Conservation (phyloP, 1,140 invertebrate genomes). For the Psix sp. region DNA sequence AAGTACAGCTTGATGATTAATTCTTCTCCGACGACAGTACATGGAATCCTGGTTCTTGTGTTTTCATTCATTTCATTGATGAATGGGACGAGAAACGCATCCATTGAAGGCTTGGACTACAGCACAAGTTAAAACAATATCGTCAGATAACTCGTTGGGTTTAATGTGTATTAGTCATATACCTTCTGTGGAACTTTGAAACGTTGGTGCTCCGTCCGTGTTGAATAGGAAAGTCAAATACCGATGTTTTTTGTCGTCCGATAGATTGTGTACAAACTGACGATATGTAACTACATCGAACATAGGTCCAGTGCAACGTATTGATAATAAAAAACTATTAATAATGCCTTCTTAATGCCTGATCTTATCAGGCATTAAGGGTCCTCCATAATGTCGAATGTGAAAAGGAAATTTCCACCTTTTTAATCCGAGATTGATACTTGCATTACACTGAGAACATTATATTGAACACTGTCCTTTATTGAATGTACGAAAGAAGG, state of each 20-base stretch:
- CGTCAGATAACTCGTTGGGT: not conserved
- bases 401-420: constrained; percentile 1
- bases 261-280: not conserved
- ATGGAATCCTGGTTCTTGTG: not conserved
- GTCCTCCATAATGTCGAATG: not conserved
- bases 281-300: constrained; percentile 2
- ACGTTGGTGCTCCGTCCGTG: constrained; percentile 4
- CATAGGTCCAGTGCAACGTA: not conserved
- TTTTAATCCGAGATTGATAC: not conserved
- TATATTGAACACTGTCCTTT: not conserved
- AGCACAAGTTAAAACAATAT: constrained; percentile 3
- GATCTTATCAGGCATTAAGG: not conserved
- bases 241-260: not conserved
- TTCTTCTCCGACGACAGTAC: not conserved
- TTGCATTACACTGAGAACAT: not conserved
- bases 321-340: not conserved
- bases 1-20: not conserved
- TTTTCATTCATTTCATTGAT: not conserved
- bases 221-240: constrained; percentile 1
- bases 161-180: not conserved
- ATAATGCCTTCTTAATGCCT: too few species aligned
- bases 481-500: not conserved
- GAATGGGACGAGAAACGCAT: constrained; percentile 5
- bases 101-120: constrained; percentile 2
- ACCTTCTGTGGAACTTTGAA: not conserved